Conservation (phyloP, 1,140 invertebrate species). For the Nymphalis io region DNA sequence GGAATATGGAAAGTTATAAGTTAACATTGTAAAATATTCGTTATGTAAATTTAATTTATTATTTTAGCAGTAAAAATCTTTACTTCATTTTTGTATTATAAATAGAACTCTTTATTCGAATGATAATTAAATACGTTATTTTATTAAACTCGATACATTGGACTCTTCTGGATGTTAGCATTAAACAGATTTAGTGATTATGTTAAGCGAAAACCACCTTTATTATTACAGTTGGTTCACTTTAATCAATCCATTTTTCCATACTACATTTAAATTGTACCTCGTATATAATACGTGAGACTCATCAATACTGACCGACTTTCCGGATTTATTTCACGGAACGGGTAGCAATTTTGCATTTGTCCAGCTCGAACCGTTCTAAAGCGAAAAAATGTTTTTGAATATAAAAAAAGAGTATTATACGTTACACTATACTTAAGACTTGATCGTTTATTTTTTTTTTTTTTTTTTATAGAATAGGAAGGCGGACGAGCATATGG, state of each 20-base stretch:
- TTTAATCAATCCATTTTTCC: constrained; percentile 7
- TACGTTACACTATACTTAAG: neutral
- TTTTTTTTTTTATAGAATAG: too few relatives aligned
- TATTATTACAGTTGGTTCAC: neutral
- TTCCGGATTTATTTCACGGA: constrained; percentile 28
- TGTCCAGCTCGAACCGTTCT: constrained; percentile 2
- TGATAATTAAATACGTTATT: neutral
- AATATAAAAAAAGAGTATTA: neutral
- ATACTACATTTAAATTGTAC: neutral
- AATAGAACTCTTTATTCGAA: neutral
- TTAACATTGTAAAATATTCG: too few relatives aligned
- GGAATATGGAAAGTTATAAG: too few relatives aligned
- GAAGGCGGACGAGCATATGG: too few relatives aligned
- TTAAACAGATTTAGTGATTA: neutral
- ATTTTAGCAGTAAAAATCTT: neutral
- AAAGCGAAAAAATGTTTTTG: constrained; percentile 16
- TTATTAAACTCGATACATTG: neutral
- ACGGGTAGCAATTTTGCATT: constrained; percentile 21
- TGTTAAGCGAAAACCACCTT: neutral
- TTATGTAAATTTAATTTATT: too few relatives aligned
- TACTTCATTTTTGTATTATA: neutral
- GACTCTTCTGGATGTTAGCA: neutral
- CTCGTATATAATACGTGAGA: constrained; percentile 15
- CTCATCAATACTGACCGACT: constrained; percentile 28
- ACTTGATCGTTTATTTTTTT: too few relatives aligned